These are phyloP conservation scores for Dicycla oo DNA, from an alignment of 2,888 invertebrate species.

Conservation along the genomic window DNA sequence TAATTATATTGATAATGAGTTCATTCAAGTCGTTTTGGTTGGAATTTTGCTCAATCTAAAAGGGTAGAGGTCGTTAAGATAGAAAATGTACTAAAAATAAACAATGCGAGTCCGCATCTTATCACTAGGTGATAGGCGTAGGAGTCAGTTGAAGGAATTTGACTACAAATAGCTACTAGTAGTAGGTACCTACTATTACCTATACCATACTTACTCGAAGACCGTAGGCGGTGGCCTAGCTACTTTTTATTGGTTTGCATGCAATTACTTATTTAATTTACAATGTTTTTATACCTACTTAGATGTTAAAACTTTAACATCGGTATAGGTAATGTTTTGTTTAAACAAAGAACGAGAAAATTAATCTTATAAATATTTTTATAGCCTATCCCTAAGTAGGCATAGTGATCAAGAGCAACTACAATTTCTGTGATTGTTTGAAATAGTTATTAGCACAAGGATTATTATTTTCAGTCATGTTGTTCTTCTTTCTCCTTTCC, in stretches of 20 bases:
- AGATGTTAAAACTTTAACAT: not conserved
- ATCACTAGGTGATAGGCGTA: constrained; percentile 53
- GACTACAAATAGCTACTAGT: not conserved
- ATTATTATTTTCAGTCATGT: too few relatives aligned
- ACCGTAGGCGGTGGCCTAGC: constrained; percentile 37
- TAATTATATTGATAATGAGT: constrained; percentile 20
- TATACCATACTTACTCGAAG: constrained; percentile 9
- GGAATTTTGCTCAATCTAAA: constrained; percentile 56
- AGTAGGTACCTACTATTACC: not conserved
- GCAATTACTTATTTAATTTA: constrained; percentile 34
- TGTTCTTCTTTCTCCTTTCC: too few relatives aligned
- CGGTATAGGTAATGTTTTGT: not conserved
- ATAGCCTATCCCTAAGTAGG: too few relatives aligned
- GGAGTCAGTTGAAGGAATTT: constrained; percentile 42
- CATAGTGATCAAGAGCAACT: too few relatives aligned
- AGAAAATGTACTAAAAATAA: constrained; percentile 52
- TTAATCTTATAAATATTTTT: too few relatives aligned
- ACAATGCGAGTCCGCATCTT: constrained; percentile 35
- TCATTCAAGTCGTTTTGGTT: constrained; percentile 29
- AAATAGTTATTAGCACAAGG: not conserved
- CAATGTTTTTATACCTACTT: not conserved
- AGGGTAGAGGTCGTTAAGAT: constrained; percentile 52
- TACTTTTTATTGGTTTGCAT: constrained; percentile 34
- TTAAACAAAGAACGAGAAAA: not conserved
- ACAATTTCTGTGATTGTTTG: not conserved